Conservation (phyloP, 2,113 vertebrate species). For the Xiphorhynchus elegans region DNA sequence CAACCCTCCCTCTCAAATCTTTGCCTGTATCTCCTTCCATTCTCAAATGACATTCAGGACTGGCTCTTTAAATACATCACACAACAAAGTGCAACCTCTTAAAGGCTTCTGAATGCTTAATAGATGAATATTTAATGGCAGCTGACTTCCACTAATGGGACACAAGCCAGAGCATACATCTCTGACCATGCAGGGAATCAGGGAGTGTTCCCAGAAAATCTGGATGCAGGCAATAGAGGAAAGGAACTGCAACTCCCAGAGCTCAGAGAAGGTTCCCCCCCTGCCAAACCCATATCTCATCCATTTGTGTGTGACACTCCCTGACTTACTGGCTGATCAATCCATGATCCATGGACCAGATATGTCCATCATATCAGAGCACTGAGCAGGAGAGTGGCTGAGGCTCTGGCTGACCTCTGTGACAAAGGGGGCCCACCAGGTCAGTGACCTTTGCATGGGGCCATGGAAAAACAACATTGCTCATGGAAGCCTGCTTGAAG, state of each 20-base stretch:
- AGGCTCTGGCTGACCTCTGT: not conserved
- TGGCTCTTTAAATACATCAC: not conserved
- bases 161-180: not conserved
- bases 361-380: accelerated
- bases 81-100: not conserved
- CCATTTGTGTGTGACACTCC: not conserved
- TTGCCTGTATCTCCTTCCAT: not conserved
- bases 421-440: not conserved
- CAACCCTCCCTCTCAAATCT: not conserved
- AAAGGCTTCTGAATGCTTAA: not conserved
- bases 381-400: not conserved
- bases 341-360: not conserved
- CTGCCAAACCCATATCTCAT: not conserved
- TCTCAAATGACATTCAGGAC: not conserved
- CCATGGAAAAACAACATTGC: not conserved
- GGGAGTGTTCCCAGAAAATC: not conserved
- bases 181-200: not conserved
- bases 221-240: not conserved
- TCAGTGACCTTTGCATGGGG: not conserved
- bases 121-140: not conserved
- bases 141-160: not conserved
- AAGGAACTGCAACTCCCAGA: not conserved
- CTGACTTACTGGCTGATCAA: not conserved
- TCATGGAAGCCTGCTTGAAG: not conserved
- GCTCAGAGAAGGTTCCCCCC: not conserved